Evolutionary conservation across 2,888 invertebrate genomes (phyloP), one percentile per base, ranked within the genome.

Genomic region (Neria commutata): DNA sequence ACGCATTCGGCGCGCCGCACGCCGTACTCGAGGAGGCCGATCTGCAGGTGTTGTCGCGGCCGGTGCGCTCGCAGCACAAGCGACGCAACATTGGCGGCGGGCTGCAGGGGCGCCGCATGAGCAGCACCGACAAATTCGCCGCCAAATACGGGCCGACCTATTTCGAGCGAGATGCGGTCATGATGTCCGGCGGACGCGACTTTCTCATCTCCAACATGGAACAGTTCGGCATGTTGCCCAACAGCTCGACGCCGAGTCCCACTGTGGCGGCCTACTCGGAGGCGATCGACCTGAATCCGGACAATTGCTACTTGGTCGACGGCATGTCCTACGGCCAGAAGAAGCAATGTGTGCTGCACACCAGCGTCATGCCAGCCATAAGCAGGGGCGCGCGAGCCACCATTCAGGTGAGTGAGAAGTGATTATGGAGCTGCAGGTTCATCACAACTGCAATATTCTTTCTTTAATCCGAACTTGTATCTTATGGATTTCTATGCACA

Each of bases 321-420:
- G 82, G 79, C 6, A 61, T 82, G 42, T 72, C 74, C 16, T 77
- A 78, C 58, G 80, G 80, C 1, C 81, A 82, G 56, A 81, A 79
- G 61, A 81, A 79, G 59, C 71, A 79, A 25, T 82, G 81, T 48
- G 76, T 79, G 1, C 57, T 79, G 56, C 76, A 82, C 64, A 81
- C 81, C 0, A 78, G 74, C 62, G 78, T 82, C 23, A 82, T 82
- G 82, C 81, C 81, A 33, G 81, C 81, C 17, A 80, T 82, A 50
- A 82, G 82, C 64, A 75, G 82, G 5, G 81, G 81, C n/a, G 81
- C 81, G 0, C 73, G 82, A 40, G 74, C 81, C 4, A 74, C 82
- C 3, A 81, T 82, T 65, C 81, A 82, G 77, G 81, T 82, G 62
- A 74, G 72, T 67, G n/a, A n/a, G n/a, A n/a, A n/a, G n/a, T n/a